These are phyloP conservation scores for Cancer borealis DNA, from an alignment of 2,888 invertebrate species.

Conservation along the genomic window DNA sequence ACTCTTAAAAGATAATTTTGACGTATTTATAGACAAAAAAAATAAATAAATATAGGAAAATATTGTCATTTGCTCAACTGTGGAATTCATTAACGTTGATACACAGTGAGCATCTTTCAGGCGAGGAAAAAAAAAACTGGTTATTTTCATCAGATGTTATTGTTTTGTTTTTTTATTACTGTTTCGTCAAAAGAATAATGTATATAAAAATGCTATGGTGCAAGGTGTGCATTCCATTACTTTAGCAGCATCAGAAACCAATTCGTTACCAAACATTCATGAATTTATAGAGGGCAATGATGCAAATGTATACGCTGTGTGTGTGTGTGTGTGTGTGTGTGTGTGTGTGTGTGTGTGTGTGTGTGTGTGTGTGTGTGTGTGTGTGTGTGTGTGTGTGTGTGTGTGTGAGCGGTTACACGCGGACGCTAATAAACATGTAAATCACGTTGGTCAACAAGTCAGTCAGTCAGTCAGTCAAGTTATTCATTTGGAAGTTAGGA, in stretches of 20 bases:
- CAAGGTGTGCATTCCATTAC: background rate
- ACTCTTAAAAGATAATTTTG: too few relatives aligned
- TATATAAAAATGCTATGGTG: background rate
- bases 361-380: background rate
- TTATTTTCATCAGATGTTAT: too few relatives aligned
- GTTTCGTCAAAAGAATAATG: background rate
- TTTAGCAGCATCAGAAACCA: background rate
- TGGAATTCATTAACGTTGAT: too few relatives aligned
- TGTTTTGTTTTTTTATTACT: too few relatives aligned
- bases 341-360: background rate
- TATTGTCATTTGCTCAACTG: too few relatives aligned
- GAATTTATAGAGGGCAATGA: conserved; percentile 10
- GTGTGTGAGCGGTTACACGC: too few relatives aligned
- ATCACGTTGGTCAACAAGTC: background rate
- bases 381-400: background rate
- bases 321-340: background rate
- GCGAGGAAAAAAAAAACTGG: too few relatives aligned
- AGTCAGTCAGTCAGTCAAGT: too few relatives aligned
- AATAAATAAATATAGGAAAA: too few relatives aligned
- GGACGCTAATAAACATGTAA: background rate
- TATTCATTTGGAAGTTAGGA: too few relatives aligned
- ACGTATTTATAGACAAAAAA: too few relatives aligned
- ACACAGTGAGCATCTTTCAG: too few relatives aligned
- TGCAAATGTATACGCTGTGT: conserved; percentile 7
- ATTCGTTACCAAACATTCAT: conserved; percentile 10